phyloP scores from a whole-genome alignment of 2,888 invertebrate species.

The Metacarcinus magister region DNA sequence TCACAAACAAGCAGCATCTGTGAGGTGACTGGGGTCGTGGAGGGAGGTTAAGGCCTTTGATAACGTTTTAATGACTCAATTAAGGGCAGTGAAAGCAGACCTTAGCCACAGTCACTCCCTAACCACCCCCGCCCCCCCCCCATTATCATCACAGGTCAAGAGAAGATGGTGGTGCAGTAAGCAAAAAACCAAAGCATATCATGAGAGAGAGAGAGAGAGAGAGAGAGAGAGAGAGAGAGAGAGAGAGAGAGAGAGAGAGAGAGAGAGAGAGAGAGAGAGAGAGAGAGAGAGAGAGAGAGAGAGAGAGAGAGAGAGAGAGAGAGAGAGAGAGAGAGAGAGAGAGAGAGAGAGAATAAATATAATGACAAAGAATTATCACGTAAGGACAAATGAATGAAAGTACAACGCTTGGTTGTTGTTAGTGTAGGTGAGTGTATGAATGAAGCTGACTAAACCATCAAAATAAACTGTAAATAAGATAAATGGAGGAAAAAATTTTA shows the following conservation, averaged over 20 bases:
- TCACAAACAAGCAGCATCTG: neutral
- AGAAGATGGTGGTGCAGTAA: neutral
- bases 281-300: conserved; percentile 56
- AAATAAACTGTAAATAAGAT: too few species aligned
- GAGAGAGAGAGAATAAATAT: conserved; percentile 11
- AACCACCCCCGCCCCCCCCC: neutral
- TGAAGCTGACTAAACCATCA: too few species aligned
- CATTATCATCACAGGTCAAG: conserved; percentile 5
- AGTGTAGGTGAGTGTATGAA: neutral
- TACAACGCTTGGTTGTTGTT: neutral
- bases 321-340: conserved; percentile 19
- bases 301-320: conserved; percentile 40
- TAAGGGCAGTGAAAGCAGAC: conserved; percentile 37
- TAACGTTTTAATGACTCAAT: conserved; percentile 21
- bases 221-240: conserved; percentile 47
- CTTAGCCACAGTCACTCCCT: neutral
- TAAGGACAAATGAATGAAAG: neutral
- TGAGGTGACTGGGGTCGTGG: neutral
- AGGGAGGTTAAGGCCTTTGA: conserved; percentile 10
- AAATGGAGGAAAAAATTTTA: too few species aligned
- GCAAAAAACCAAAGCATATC: neutral
- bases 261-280: conserved; percentile 43
- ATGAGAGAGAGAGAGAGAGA: conserved; percentile 28
- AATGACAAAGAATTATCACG: neutral
- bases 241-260: neutral